Base-by-base conservation (phyloP, 2,888 invertebrate species). In the Drosophila colorata region DNA sequence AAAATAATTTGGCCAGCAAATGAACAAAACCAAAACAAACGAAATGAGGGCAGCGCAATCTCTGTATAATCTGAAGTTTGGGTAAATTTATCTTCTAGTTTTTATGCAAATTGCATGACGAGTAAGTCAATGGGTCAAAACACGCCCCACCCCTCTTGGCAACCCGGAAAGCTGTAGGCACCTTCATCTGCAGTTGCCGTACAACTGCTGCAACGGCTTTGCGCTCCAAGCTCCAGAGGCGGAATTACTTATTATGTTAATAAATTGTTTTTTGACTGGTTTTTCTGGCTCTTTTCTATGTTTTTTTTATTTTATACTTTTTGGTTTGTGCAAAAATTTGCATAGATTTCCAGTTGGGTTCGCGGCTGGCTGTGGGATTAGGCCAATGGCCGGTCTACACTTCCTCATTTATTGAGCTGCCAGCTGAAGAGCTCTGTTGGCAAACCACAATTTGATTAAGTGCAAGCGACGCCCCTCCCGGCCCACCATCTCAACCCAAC, bases 91-190 rank as follows among this genome's bases (percentile, higher is more conserved):
- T 49, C 41, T 60, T 61, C 53, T 56, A 73, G 44, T 49, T 58
- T 61, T 33, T 23, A 51, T 66, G 60, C 67, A 67, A 83, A 73
- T 65, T 60, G 33, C 44, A 61, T 44, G 55, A 63, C 61, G 76
- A 80, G 69, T 88, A 72, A 80, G 84, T 88, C 88, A 85, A 85
- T 85, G 67, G 84, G 84, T 88, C 84, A 72, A 52, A 53, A 58
- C 44, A 57, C 37, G 28, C 72, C 28, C 28, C 28, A 9, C 41
- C 53, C 49, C 57, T 37, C 33, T 23, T 28, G n/a, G 38, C 63
- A 49, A 72, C 72, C 75, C 57, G 61, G 68, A 69, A 59, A 69
- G 46, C 66, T 18, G 6, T 51, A n/a, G 11, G 11, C 37, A 18
- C 35, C 43, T 9, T 35, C 18, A 18, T 38, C 14, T 18, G 31